Evolutionary conservation across 2,888 invertebrate genomes (phyloP).

Genomic region (Icerya purchasi): DNA sequence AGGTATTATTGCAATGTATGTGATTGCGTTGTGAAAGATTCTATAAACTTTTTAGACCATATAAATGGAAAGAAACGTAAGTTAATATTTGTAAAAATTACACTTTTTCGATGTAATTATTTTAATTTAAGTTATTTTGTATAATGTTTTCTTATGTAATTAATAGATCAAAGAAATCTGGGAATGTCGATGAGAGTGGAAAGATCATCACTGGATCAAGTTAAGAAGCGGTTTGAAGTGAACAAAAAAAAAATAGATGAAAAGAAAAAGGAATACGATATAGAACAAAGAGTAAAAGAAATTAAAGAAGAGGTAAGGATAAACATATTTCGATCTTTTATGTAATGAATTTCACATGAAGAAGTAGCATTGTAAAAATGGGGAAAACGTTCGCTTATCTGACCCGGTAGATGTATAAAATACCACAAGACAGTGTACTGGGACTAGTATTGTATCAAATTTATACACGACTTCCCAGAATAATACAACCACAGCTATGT

Average conservation of each 20-base stretch:
- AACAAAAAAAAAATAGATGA: conserved; percentile 90
- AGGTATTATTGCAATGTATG: conserved; percentile 98
- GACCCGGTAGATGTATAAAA: no score
- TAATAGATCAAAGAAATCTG: conserved; percentile 73
- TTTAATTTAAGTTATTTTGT: neutral
- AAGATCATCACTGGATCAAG: conserved; percentile 79
- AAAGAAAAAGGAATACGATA: conserved; percentile 85
- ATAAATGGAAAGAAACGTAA: conserved; percentile 97
- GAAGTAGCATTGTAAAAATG: no score
- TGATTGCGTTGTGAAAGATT: conserved; percentile 98
- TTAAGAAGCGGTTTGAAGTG: conserved; percentile 70
- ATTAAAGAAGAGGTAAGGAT: conserved; percentile 61
- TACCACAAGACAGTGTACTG: no score
- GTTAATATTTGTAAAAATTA: conserved; percentile 22
- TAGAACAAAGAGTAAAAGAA: conserved; percentile 73
- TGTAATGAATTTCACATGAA: no score
- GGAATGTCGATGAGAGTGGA: conserved; percentile 99
- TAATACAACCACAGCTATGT: no score
- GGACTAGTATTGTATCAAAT: no score
- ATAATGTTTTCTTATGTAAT: conserved; percentile 1
- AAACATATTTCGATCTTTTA: no score
- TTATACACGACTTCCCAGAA: no score
- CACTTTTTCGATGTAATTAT: neutral
- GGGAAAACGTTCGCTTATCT: no score
- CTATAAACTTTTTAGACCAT: conserved; percentile 96